These are phyloP conservation scores for Drosophila grimshawi DNA, from an alignment of 1,140 invertebrate genomes.

Conservation along the genomic window DNA sequence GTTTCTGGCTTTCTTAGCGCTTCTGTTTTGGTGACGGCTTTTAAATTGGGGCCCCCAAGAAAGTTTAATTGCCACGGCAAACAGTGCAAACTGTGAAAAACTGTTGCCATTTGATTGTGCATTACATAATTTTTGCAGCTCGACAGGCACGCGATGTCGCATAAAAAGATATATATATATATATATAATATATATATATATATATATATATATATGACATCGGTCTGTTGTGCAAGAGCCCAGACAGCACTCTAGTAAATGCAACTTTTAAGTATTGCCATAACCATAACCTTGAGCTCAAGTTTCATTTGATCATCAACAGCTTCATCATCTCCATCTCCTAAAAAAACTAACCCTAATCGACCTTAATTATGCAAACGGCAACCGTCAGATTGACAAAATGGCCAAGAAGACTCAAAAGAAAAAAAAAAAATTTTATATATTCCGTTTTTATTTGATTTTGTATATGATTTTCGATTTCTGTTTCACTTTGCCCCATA, in stretches of 20 bases:
- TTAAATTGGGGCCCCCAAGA: conserved; percentile 36
- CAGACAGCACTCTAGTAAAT: conserved; percentile 23
- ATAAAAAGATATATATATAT: not conserved
- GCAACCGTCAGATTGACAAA: conserved; percentile 40
- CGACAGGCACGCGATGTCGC: conserved; percentile 40
- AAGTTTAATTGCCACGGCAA: conserved; percentile 46
- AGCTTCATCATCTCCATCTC: conserved; percentile 23
- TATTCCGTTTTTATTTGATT: conserved; percentile 25
- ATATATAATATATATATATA: not conserved
- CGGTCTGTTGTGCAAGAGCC: conserved; percentile 25
- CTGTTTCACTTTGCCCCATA: conserved; percentile 49
- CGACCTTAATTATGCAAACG: conserved; percentile 80
- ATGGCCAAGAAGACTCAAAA: conserved; percentile 23
- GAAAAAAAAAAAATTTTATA: conserved; percentile 19
- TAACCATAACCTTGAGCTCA: conserved; percentile 71
- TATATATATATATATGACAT: conserved; percentile 14
- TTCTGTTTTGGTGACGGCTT: conserved; percentile 48
- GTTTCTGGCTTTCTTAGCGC: conserved; percentile 35
- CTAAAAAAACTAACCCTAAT: conserved; percentile 66
- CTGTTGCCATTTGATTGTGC: conserved; percentile 36
- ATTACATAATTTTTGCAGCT: conserved; percentile 41
- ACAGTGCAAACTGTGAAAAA: conserved; percentile 33
- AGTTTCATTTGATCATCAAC: conserved; percentile 49
- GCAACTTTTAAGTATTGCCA: conserved; percentile 49
- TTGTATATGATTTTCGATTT: conserved; percentile 24